Base-by-base conservation (phyloP, 2,888 invertebrate genomes). In the Marronus borbonicus region DNA sequence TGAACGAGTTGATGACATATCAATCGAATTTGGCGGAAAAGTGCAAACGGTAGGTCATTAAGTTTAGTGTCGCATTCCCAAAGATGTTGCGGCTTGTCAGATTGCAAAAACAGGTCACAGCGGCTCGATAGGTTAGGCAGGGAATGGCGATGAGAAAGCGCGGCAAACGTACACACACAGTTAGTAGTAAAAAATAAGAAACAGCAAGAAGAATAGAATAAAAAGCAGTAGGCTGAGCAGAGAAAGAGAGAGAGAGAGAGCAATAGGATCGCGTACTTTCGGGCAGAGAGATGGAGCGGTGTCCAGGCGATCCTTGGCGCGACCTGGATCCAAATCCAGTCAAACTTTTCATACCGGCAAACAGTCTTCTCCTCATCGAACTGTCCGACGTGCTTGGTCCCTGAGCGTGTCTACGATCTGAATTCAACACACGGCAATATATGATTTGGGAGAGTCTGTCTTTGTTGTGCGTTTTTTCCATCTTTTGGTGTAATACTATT, bases 251-350 rank as follows among this genome's bases (percentile, higher is more conserved):
- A 55, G 76, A 78, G 58, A 60, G 49, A n/a, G 68, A 74, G 81
- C 82, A 84, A 64, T 8, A 44, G 66, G 75, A 81, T 81, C 85
- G 84, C 93, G 91, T 95, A 95, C 95, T 95, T 94, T 95, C 95
- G 88, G 95, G 95, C 90, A 95, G 93, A 89, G 95, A 95, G 92
- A 94, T 94, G 91, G 95, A 95, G 88, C 94, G 94, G 90, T 94
- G 93, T 89, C 94, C 93, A 85, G 93, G 92, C 85, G 93, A 93
- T 87, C 92, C 92, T 87, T 92, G 92, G 87, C 91, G 91, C 86
- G 93, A 92, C 86, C 93, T 90, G 87, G 93, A 90, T 81, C 92
- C 93, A 91, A 94, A 93, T 89, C 93, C 92, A 85, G 94, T 94
- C 87, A 94, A 90, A 88, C 94, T 94, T 90, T 94, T 94, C 91